Evolutionary conservation across 2,888 invertebrate species (phyloP), one percentile per base, ranked within the genome.

Genomic region (Acutogordius australiensis): DNA sequence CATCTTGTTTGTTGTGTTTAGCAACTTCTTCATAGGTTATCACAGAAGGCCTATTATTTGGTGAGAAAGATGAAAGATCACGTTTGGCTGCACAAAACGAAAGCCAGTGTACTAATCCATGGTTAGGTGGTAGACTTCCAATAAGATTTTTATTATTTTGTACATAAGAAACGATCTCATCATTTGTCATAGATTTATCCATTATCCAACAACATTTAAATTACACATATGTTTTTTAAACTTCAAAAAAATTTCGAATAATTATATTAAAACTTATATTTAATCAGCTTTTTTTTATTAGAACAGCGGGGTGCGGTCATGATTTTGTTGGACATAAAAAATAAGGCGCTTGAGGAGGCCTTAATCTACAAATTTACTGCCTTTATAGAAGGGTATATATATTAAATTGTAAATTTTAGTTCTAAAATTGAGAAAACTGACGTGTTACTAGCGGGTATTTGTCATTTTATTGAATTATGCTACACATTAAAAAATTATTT

Each of bases 341-440:
- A 97, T 78, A 82, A 90, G 75, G 88, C 94, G 76, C 82, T 97
- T 68, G 88, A 90, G 77, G 94, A 97, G 75, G 86, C 90, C 63
- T 77, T 94, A 71, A 79, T 81, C 70, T 79, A 84, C 68, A 91
- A 91, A 79, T 88, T 88, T 75, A 84, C 81, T 76, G 88, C 88
- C 79, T 85, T 84, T 70, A 77, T 83, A 74, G 82, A 84, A 69
- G 88, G 90, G 94, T 94, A 77, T 80, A 37, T 13, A 37, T 37
- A 37, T 13, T 37, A 45, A 28, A 2, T 18, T 45, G 28, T 29
- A 2, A 18, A 37, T 45, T 61, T 26, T n/a, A 29, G 56, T n/a
- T 62, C n/a, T 8, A 21, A 13, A n/a, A 21, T 61, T 2, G 23
- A 61, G 62, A 21, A 62, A 60, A 62, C 8, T 2, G 28, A 21